phyloP scores from a whole-genome alignment of 2,797 vertebrate species.

The Ceryle rudis region DNA sequence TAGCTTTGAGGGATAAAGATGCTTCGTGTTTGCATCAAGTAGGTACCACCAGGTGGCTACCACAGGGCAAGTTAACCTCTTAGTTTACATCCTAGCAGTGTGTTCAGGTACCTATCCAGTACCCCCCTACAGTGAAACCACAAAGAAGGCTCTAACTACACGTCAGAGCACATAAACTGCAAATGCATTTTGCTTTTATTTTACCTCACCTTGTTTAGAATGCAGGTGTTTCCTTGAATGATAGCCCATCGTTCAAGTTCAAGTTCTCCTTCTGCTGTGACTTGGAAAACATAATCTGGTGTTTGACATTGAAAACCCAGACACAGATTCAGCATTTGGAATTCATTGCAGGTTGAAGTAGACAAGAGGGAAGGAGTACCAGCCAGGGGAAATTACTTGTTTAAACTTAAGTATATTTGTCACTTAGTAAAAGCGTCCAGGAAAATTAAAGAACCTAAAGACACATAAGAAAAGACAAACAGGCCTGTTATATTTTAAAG shows the following conservation, averaged over 20 bases:
- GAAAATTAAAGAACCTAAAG: constrained; percentile 52
- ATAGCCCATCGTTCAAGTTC: constrained; percentile 26
- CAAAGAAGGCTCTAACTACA: neutral
- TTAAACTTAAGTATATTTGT: constrained; percentile 57
- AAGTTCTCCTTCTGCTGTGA: constrained; percentile 16
- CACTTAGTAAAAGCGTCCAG: constrained; percentile 31
- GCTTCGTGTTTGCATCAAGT: neutral
- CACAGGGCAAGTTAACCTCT: neutral
- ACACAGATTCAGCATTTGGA: constrained; percentile 26
- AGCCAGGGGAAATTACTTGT: constrained; percentile 39
- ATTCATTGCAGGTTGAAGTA: constrained; percentile 34
- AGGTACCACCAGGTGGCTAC: neutral
- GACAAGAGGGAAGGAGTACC: neutral
- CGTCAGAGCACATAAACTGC: neutral
- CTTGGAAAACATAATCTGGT: constrained; percentile 2
- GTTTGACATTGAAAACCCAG: constrained; percentile 47
- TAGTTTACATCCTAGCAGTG: neutral
- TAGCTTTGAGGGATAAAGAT: neutral
- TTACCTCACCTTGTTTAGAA: neutral
- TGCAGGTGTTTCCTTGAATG: constrained; percentile 1
- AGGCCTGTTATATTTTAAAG: constrained; percentile 20
- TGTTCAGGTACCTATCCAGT: neutral
- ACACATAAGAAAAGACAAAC: constrained; percentile 30
- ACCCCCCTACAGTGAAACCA: neutral
- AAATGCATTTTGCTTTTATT: constrained; percentile 3